phyloP scores from a whole-genome alignment of 2,113 vertebrate species.

The Mustela lutreola region DNA sequence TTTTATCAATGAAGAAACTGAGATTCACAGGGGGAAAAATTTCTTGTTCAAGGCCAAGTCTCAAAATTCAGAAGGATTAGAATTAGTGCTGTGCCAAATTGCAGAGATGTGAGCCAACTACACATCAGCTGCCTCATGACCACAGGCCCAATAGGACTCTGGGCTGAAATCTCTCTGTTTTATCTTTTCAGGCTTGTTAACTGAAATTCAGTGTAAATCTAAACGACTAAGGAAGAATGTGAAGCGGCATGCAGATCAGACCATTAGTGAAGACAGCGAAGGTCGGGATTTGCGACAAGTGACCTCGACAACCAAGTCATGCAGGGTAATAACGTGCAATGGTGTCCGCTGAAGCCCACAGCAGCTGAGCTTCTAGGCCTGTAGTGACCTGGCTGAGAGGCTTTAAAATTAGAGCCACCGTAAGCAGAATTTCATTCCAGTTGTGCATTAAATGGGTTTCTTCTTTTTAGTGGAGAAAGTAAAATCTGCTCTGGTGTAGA shows the following conservation, averaged over 20 bases:
- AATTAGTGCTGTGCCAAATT: not conserved
- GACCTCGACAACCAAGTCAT: slow-evolving; percentile 94
- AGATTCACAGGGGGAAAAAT: not conserved
- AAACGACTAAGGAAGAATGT: slow-evolving; percentile 96
- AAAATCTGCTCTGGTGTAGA: not conserved
- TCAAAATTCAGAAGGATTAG: not conserved
- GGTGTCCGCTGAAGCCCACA: rapidly evolving
- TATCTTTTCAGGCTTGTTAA: slow-evolving; percentile 93
- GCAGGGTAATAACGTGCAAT: slow-evolving; percentile 89
- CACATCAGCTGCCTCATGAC: not conserved
- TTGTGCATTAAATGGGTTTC: not conserved
- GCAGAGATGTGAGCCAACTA: not conserved
- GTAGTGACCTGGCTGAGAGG: not conserved
- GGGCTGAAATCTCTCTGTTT: not conserved
- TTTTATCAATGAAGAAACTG: slow-evolving; percentile 39
- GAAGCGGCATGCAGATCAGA: slow-evolving; percentile 89
- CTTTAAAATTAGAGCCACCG: not conserved
- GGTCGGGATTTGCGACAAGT: slow-evolving; percentile 93
- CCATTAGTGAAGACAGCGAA: slow-evolving; percentile 89
- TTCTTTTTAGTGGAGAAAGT: not conserved
- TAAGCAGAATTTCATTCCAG: not conserved
- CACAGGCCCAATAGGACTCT: not conserved
- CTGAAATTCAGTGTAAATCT: slow-evolving; percentile 99
- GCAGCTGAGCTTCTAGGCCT: not conserved
- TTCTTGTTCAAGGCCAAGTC: not conserved